Percentiles rank a stretch among this genome's conserved stretches.
Conservation (phyloP, 2,888 invertebrate species). For the Polydrusus tereticollis region DNA sequence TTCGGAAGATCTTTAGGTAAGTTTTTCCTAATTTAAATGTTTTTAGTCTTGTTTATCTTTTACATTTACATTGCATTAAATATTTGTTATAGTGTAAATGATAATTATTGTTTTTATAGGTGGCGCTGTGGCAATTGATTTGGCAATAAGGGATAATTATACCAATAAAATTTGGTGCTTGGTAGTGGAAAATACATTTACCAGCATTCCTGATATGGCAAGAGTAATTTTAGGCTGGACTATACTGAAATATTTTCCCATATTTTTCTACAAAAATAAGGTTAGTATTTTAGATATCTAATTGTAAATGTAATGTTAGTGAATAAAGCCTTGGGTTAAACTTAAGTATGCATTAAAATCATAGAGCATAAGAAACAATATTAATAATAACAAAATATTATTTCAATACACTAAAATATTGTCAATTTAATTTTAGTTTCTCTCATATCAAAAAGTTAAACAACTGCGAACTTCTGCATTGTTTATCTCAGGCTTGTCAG, state of each 20-base stretch:
- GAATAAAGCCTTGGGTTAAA: too few species aligned
- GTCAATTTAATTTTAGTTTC: slow-evolving; percentile 70
- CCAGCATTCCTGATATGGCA: slow-evolving; percentile 94
- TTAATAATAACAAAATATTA: neutral
- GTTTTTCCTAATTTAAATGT: neutral
- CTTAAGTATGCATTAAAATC: too few species aligned
- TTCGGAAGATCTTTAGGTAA: slow-evolving; percentile 89
- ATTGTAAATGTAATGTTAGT: too few species aligned
- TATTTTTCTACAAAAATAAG: slow-evolving; percentile 92
- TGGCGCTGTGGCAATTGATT: slow-evolving; percentile 92
- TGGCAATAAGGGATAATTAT: slow-evolving; percentile 83
- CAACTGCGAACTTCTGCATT: slow-evolving; percentile 82
- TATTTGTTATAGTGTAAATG: neutral
- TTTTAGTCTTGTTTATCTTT: too few species aligned
- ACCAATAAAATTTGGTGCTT: slow-evolving; percentile 86
- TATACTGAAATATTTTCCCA: slow-evolving; percentile 82
- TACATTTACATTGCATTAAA: too few species aligned
- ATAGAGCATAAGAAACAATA: too few species aligned
- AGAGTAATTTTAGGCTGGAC: slow-evolving; percentile 82
- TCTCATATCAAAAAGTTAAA: slow-evolving; percentile 81
- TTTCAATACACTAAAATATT: neutral
- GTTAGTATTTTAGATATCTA: too few species aligned
- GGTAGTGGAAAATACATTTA: slow-evolving; percentile 95
- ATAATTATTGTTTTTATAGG: slow-evolving; percentile 70
- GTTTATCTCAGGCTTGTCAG: slow-evolving; percentile 90